A percentile compares a stretch with the other conserved stretches of the same genome.
phyloP scores from a whole-genome alignment of 2,113 vertebrate species.

The Pipa parva region DNA sequence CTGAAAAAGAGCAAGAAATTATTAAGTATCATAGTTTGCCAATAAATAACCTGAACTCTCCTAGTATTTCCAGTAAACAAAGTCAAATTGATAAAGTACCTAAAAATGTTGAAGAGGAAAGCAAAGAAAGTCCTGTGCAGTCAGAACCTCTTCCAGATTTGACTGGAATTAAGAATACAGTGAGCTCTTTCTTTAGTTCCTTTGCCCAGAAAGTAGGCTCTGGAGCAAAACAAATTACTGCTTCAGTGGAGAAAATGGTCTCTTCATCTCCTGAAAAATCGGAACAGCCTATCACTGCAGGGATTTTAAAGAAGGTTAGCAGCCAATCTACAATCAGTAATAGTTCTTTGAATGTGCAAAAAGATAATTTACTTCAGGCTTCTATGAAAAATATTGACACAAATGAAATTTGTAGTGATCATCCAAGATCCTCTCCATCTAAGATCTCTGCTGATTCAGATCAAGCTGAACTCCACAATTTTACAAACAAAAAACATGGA shows the following conservation, averaged over 20 bases:
- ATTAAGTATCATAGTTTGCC: slow-evolving; percentile 74
- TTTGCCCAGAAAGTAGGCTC: slow-evolving; percentile 77
- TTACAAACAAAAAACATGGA: neutral
- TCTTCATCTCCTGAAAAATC: slow-evolving; percentile 52
- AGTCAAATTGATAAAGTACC: slow-evolving; percentile 37
- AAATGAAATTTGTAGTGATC: neutral
- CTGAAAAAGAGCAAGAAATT: slow-evolving; percentile 91
- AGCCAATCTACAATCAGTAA: slow-evolving; percentile 60
- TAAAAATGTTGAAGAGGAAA: slow-evolving; percentile 46
- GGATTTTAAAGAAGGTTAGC: slow-evolving; percentile 61
- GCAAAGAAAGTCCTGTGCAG: slow-evolving; percentile 42
- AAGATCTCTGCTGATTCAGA: neutral
- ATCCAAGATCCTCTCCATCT: slow-evolving; percentile 6
- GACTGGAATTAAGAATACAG: slow-evolving; percentile 72
- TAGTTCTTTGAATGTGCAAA: slow-evolving; percentile 27
- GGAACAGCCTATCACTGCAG: slow-evolving; percentile 48
- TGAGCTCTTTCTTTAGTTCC: slow-evolving; percentile 77
- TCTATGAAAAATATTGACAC: neutral
- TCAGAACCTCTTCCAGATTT: slow-evolving; percentile 59
- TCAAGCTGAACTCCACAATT: neutral
- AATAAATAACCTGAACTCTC: slow-evolving; percentile 45
- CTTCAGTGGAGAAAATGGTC: slow-evolving; percentile 64
- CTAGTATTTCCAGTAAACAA: slow-evolving; percentile 49
- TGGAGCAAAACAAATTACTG: slow-evolving; percentile 66
- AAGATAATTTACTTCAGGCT: neutral